Base-by-base conservation (phyloP, 2,113 vertebrate genomes). In the Illadopsis cleaveri region DNA sequence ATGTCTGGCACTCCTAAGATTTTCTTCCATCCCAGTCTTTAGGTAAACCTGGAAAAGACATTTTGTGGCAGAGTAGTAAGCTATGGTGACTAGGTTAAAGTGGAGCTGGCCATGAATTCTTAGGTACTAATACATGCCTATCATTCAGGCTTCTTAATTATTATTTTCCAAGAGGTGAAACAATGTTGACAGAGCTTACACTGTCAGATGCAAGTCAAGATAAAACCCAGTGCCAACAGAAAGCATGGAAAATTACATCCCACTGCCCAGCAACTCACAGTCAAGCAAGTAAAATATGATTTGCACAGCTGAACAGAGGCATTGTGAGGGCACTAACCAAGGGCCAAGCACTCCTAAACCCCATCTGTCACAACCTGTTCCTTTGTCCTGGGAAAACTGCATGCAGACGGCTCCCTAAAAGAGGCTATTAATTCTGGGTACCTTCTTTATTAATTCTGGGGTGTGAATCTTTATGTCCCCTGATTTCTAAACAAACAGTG, bases 171-270 rank as follows among this genome's bases (percentile, higher is more conserved):
- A 62, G 68, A 83, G 47, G 42, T 5, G 19, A 71, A 91, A 57
- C 80, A 28, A 45, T 11, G 51, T 83, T 80, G 82, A 80, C 82
- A 70, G 86, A 92, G 76, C 45, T 58, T 31, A 48, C 23, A 16
- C 60, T 88, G 77, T 68, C 79, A 80, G 62, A 73, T 7, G 11
- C 75, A 70, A 78, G 82, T 69, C 78, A 93, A 95, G 90, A 83
- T 93, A 96, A 88, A 96, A 58, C 33, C 3, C 2, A 73, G 60
- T 5, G 12, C 85, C 93, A 92, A 78, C 50, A 70, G 86, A 51
- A 66, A 89, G 86, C 89, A 60, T 90, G 92, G 95, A 95, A 96
- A 96, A 96, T 96, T 96, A 95, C 86, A 92, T 58, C 79, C 85
- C 70, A 78, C 35, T 92, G 82, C 92, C 95, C 96, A 92, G 87